Conservation (phyloP, 2,888 invertebrate species). For the Pollenia amentaria region DNA sequence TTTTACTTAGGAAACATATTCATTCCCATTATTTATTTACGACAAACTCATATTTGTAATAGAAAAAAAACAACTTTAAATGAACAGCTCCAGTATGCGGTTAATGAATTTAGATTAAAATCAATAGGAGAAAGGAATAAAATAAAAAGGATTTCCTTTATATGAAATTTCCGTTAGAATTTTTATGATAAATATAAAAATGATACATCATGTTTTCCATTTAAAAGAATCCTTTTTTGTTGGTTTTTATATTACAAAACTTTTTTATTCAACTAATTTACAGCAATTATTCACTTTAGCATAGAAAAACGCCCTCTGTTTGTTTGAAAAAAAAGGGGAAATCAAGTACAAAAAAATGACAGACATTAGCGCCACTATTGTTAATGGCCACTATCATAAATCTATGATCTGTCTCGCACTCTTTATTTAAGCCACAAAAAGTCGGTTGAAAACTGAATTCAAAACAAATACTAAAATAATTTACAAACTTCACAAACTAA, state of each 20-base stretch:
- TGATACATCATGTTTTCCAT: slow-evolving; percentile 70
- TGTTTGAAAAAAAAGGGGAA: slow-evolving; percentile 40
- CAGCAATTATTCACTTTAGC: slow-evolving; percentile 73
- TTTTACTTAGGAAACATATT: slow-evolving; percentile 5
- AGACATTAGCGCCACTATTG: slow-evolving; percentile 71
- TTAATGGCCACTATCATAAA: slow-evolving; percentile 74
- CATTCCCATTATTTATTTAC: slow-evolving; percentile 19
- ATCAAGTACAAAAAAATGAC: slow-evolving; percentile 53
- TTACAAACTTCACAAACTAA: slow-evolving; percentile 26
- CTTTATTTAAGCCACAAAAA: slow-evolving; percentile 18
- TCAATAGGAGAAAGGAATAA: slow-evolving; percentile 41
- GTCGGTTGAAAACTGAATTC: slow-evolving; percentile 8
- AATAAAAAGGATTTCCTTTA: slow-evolving; percentile 68
- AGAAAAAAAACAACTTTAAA: slow-evolving; percentile 1
- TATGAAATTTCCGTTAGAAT: slow-evolving; percentile 62
- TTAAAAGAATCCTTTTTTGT: slow-evolving; percentile 53
- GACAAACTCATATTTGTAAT: slow-evolving; percentile 36
- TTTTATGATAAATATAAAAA: slow-evolving; percentile 19
- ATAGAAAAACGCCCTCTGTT: slow-evolving; percentile 60
- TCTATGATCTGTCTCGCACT: slow-evolving; percentile 67
- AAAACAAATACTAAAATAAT: slow-evolving; percentile 69
- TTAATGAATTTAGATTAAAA: slow-evolving; percentile 64
- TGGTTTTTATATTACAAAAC: slow-evolving; percentile 34
- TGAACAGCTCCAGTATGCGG: slow-evolving; percentile 12
- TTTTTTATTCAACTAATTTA: slow-evolving; percentile 64